Percentiles rank a stretch among this genome's conserved stretches.
Evolutionary conservation across 2,113 vertebrate species (phyloP).

Genomic region (Ptychochromis oligacanthus): DNA sequence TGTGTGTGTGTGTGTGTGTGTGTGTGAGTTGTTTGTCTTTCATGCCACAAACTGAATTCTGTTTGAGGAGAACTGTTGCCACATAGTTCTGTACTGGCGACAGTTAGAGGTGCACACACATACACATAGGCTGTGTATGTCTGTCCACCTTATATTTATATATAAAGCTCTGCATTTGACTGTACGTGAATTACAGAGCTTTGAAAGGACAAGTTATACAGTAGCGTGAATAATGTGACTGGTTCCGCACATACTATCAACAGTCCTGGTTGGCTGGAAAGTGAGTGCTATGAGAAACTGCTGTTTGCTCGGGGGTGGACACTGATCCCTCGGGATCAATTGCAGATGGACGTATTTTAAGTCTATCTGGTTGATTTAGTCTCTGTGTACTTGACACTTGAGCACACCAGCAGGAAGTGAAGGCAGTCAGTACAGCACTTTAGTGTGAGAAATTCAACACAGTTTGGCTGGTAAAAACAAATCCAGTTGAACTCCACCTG

Average conservation of each 20-base stretch:
- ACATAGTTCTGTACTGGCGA: conserved; percentile 28
- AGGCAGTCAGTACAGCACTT: conserved; percentile 9
- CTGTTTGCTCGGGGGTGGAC: conserved; percentile 54
- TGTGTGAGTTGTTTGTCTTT: conserved; percentile 62
- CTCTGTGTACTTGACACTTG: conserved; percentile 57
- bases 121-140: background rate
- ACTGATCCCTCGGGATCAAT: conserved; percentile 61
- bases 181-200: conserved; percentile 51
- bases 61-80: conserved; percentile 34
- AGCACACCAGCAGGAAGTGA: conserved; percentile 49
- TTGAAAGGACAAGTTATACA: conserved; percentile 46
- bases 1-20: conserved; percentile 49
- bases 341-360: conserved; percentile 58
- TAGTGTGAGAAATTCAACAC: conserved; percentile 58
- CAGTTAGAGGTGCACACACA: background rate
- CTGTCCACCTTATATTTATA: background rate
- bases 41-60: conserved; percentile 57
- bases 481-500: background rate
- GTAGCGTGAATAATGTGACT: conserved; percentile 52
- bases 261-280: conserved; percentile 32
- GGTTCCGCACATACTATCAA: conserved; percentile 39
- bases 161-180: background rate
- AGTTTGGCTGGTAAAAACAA: conserved; percentile 27
- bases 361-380: conserved; percentile 59
- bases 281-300: conserved; percentile 51